Evolutionary conservation across 2,113 vertebrate species (phyloP).

Genomic region (mouse (Mus musculus)): GRCm39 chr2:143498001-143498500

Average conservation of each 20-base stretch:
- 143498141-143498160: not conserved
- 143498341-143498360: fast-evolving
- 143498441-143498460: no score
- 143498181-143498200: not conserved
- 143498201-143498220: not conserved
- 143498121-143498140: not conserved
- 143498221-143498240: not conserved
- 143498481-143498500: no score
- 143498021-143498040: no score
- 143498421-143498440: no score
- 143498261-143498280: constrained; percentile 61
- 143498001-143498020: not conserved
- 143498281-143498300: not conserved
- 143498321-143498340: not conserved
- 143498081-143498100: constrained; percentile 18
- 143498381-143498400: not conserved
- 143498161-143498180: constrained; percentile 23
- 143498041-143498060: not conserved
- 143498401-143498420: no score
- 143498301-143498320: not conserved
- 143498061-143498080: not conserved
- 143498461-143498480: no score
- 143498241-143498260: not conserved
- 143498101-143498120: constrained; percentile 23
- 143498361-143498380: not conserved